Conservation (phyloP, 2,888 invertebrate species). For the Schizaphis graminum region DNA sequence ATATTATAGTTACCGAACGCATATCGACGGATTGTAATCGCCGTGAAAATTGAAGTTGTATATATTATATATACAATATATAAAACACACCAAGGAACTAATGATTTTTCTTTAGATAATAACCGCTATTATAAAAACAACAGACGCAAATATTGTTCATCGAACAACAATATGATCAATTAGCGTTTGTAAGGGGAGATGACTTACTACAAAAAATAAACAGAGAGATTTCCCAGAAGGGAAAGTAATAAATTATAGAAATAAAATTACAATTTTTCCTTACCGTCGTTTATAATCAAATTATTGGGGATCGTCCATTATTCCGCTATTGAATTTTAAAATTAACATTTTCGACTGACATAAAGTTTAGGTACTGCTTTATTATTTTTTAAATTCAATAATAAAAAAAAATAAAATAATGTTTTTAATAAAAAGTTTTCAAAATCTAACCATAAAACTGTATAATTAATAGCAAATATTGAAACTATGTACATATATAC, state of each 20-base stretch:
- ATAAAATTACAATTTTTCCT: constrained; percentile 44
- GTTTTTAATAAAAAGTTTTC: background rate
- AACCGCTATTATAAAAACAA: background rate
- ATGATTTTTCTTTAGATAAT: background rate
- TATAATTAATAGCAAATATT: background rate
- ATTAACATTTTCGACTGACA: constrained; percentile 20
- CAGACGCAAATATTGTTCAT: constrained; percentile 25
- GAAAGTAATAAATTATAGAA: constrained; percentile 48
- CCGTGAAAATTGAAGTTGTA: background rate
- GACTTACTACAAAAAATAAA: background rate
- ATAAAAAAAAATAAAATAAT: background rate
- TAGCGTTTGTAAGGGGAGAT: background rate
- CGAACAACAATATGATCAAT: constrained; percentile 43
- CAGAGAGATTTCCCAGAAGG: constrained; percentile 39
- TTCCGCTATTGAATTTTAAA: constrained; percentile 32
- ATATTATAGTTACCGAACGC: no score
- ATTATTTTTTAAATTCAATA: constrained; percentile 5
- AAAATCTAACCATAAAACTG: background rate
- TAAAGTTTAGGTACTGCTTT: background rate
- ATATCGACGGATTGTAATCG: background rate
- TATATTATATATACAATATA: background rate
- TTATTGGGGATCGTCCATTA: constrained; percentile 26
- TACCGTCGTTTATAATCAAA: constrained; percentile 35
- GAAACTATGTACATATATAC: background rate
- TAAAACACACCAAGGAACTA: background rate